Base-by-base conservation (phyloP, 2,888 invertebrate genomes). In the Phortica magna region DNA sequence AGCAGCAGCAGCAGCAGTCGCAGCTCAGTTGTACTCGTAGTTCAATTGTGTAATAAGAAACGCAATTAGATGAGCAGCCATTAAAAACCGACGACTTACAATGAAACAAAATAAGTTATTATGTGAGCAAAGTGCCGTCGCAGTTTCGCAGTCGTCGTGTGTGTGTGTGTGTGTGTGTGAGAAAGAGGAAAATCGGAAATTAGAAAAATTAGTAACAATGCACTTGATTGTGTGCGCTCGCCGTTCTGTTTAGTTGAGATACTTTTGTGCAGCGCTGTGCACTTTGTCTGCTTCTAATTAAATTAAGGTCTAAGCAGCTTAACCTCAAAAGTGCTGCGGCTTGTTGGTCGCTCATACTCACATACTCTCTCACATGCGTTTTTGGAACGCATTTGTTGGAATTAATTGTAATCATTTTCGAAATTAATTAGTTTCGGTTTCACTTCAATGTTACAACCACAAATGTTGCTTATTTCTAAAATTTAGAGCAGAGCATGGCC, bases 301-400 rank as follows among this genome's bases (percentile, higher is more conserved):
- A 85, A 85, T 85, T 85, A 85, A 81, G 88, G 79, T 83, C 80
- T 88, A 85, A 85, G 84, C 88, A 72, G 88, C 88, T 88, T 85
- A 87, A 78, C 84, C 84, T 83, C 73, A 77, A 79, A 61, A 53
- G 70, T 53, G 70, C 53, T 31, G 17, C 2, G 39, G 39, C 39
- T 64, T 31, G 64, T 39, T 19, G 10, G 48, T 9, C 48, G 14
- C 2, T 6, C 10, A 48, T 14, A 31, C 31, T 2, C 2, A 2
- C 10, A 48, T 14, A 31, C 31, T 2, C 2, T 31, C 5, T 31
- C 31, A 31, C 31, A 31, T 31, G 2, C 31, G 31, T 31, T 31
- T 2, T 31, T 31, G 31, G 31, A 4, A 4, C 31, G 31, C 31
- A 31, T 31, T 31, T 31, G 31, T 31, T 31, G 31, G 5, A 31